Evolutionary conservation across 2,113 vertebrate species (phyloP), one percentile per base, ranked within the genome.

Genomic region (Apeltes quadracus): DNA sequence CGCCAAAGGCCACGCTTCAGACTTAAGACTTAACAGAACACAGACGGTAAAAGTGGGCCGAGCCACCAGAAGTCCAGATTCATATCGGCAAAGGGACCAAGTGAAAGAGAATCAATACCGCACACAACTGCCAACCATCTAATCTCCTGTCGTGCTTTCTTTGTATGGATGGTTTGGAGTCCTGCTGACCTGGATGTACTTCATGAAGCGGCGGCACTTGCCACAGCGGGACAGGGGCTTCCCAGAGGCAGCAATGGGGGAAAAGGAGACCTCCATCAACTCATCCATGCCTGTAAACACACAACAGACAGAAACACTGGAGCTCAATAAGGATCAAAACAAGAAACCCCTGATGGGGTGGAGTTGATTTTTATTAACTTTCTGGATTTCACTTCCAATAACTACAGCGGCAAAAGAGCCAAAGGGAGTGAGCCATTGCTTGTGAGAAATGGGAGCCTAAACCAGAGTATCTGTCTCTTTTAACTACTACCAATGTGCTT

Each of bases 121-220:
- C 6, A 65, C 20, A 12, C 5, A n/a, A 10, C 1, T 34, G 3
- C 36, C 22, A 13, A 23, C n/a, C 6, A 73, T 34, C 18, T 25
- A 48, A 48, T 54, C 32, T 64, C 2, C 15, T 25, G 27, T 1
- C 18, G 18, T n/a, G 16, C 20, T 43, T 44, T 68, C 34, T 75
- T 44, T 8, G 27, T 14, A 69, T 15, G 12, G 7, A n/a, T 10
- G 36, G 15, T 51, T 51, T 18, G 13, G 15, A 72, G 6, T 9
- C 4, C 53, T 75, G 63, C 91, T 90, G 78, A 99, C 98, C 96
- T 98, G 97, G 82, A 99, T 98, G 76, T 97, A 99, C 84, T 98
- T 99, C 98, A 99, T 99, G 90, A 98, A 99, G 66, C 97, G 97
- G 88, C 96, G 97, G 68, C 97, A 99, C 90, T 98, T 99, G 1